Evolutionary conservation across 1,140 invertebrate genomes (phyloP), one percentile per base, ranked within the genome.

Genomic region (Drosophila elegans): DNA sequence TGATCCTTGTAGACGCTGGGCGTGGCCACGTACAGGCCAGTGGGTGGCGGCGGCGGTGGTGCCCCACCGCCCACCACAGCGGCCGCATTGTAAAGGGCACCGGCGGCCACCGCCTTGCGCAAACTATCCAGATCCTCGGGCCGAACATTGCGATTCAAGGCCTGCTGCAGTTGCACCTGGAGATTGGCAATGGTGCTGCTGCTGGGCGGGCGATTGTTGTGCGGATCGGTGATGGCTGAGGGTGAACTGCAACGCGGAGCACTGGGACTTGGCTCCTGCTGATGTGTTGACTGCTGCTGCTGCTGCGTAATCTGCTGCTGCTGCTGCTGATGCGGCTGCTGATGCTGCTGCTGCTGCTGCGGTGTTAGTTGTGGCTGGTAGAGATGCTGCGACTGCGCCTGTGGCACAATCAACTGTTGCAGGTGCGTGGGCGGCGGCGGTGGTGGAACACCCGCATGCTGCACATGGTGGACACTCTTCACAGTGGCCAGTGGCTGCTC

Each of bases 171-270:
- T 32, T 72, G 68, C 44, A 91, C 86, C 42, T 91, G 86, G 3
- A 90, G 73, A 72, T 79, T 91, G 56, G 91, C 86, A 3, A 91
- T 76, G 38, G 80, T 61, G 69, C 61, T 84, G 69, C 62, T 82
- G 42, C 42, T 81, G 25, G 74, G 73, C 60, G 78, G 78, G 38
- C 69, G 73, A 9, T 93, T 93, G 11, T 93, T 93, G 68, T 93
- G 93, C n/a, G 51, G 48, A 55, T 84, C 80, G 39, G 25, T 9
- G 21, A 48, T 11, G 21, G 64, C n/a, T 21, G 68, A 21, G 16
- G 16, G 60, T 2, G 67, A 60, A 21, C 45, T 53, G 78, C 59
- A 62, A 77, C 53, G 44, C 1, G 16, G 16, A 53, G 34, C 29
- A 79, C 83, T 62, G 75, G 91, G 78, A 69, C 80, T 59, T 29